Evolutionary conservation across 1,140 invertebrate genomes (phyloP).

Genomic region (Zaprionus inermis): DNA sequence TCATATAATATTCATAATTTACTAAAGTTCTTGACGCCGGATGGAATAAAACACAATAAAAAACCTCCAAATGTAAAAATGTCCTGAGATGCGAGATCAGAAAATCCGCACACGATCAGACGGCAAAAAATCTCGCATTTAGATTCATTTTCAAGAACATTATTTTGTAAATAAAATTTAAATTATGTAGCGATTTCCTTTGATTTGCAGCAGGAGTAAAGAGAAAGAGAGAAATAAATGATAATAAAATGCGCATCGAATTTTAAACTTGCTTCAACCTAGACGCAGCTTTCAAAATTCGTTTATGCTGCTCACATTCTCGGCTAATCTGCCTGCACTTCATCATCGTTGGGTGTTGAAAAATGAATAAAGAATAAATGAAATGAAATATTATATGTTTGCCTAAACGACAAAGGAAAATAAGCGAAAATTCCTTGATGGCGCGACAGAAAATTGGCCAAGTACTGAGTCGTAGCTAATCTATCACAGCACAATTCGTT

Average conservation of each 20-base stretch:
- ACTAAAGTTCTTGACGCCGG: not conserved
- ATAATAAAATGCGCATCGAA: not conserved
- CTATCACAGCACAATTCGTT: slow-evolving; percentile 40
- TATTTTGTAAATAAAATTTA: too few relatives aligned
- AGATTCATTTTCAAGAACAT: not conserved
- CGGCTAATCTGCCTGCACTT: slow-evolving; percentile 1
- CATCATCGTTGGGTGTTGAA: slow-evolving; percentile 20
- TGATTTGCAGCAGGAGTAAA: not conserved
- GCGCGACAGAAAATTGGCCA: slow-evolving; percentile 14
- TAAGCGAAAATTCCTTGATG: slow-evolving; percentile 6
- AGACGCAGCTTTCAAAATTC: not conserved
- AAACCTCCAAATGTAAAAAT: too few relatives aligned
- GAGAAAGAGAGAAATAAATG: not conserved
- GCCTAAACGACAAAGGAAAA: slow-evolving; percentile 16
- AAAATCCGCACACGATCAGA: not conserved
- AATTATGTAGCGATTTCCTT: not conserved
- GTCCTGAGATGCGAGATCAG: too few relatives aligned
- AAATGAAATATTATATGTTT: slow-evolving; percentile 32
- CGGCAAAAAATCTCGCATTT: not conserved
- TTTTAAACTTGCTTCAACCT: not conserved
- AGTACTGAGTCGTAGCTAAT: slow-evolving; percentile 45
- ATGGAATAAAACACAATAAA: too few relatives aligned
- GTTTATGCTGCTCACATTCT: slow-evolving; percentile 2
- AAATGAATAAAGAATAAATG: slow-evolving; percentile 59
- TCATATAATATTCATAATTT: slow-evolving; percentile 4